These are phyloP conservation scores for Drosophila pallidifrons DNA, from an alignment of 1,140 invertebrate genomes.

Conservation along the genomic window DNA sequence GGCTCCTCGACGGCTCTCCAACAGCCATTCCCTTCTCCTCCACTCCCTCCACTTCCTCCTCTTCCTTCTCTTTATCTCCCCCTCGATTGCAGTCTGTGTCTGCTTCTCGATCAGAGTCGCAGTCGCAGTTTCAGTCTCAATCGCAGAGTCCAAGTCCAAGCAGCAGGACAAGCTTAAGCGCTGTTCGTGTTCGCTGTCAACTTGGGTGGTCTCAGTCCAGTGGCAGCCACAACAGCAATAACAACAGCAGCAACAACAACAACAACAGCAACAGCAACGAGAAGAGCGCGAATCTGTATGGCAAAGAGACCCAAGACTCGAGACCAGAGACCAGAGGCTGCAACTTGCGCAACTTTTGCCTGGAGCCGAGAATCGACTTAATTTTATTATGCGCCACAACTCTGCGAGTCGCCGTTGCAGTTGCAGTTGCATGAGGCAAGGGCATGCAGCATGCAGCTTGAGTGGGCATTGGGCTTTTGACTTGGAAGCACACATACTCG, in stretches of 20 bases:
- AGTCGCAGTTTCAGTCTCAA: background rate
- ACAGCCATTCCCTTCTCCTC: background rate
- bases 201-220: conserved; percentile 79
- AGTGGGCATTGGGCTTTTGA: background rate
- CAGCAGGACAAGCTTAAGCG: conserved; percentile 79
- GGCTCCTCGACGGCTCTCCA: conserved; percentile 47
- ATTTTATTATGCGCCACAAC: conserved; percentile 55
- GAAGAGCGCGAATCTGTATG: conserved; percentile 12
- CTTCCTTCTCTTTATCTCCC: background rate
- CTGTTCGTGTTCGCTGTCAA: conserved; percentile 84
- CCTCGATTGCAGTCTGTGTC: background rate
- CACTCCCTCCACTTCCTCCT: background rate
- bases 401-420: background rate
- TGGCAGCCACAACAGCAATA: conserved; percentile 22
- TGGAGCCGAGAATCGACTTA: conserved; percentile 49
- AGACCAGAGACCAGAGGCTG: conserved; percentile 19
- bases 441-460: background rate
- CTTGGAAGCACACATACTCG: conserved; percentile 31
- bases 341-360: conserved; percentile 36
- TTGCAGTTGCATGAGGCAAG: conserved; percentile 13
- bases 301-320: background rate
- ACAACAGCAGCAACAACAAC: conserved; percentile 26
- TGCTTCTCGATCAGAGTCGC: background rate
- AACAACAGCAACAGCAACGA: conserved; percentile 11
- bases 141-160: background rate